Conservation (phyloP, 2,797 vertebrate species). For the Liasis olivaceus region DNA sequence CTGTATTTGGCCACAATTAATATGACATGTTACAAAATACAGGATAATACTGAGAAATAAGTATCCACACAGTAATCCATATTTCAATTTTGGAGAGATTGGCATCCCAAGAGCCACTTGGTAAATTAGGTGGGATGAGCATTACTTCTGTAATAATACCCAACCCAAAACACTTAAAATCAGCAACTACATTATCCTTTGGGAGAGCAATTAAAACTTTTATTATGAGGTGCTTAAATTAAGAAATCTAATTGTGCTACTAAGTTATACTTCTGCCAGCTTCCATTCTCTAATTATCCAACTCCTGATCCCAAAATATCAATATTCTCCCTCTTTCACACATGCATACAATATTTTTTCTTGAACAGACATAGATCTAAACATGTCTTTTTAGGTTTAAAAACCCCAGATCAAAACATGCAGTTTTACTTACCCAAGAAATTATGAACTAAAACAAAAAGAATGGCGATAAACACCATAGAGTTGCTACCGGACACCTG, state of each 20-base stretch:
- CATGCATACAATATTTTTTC: neutral
- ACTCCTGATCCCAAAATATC: neutral
- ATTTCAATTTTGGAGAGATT: neutral
- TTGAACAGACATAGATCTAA: neutral
- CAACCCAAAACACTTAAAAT: neutral
- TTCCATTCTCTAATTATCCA: neutral
- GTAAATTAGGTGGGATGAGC: neutral
- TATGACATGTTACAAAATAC: neutral
- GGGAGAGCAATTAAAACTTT: neutral
- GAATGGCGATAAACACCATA: neutral
- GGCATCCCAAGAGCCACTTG: neutral
- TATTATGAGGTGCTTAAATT: neutral
- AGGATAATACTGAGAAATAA: neutral
- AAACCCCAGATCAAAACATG: neutral
- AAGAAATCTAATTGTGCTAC: neutral
- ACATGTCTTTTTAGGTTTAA: neutral
- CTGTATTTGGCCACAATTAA: neutral
- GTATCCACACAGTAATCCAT: neutral
- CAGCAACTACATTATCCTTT: neutral
- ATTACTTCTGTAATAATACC: neutral
- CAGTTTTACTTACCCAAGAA: neutral
- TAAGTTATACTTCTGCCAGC: neutral
- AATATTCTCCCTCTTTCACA: neutral
- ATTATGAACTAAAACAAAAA: neutral
- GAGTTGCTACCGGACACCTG: neutral